Evolutionary conservation across 2,888 invertebrate genomes (phyloP).

Genomic region (Euzetes globulus): DNA sequence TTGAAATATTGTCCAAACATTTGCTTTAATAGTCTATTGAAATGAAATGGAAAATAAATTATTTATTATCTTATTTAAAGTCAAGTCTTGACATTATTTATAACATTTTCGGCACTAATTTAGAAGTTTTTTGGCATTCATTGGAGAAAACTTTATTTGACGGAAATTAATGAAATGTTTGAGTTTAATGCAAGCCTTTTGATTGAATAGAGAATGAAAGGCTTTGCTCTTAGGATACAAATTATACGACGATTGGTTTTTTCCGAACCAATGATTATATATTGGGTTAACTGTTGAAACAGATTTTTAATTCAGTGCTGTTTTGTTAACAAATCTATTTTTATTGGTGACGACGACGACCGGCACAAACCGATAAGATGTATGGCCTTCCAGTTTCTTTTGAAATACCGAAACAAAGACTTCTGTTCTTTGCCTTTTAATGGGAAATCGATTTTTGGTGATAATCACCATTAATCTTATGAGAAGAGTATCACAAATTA

Average conservation of each 20-base stretch:
- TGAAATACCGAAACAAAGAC: background rate
- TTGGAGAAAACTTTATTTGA: background rate
- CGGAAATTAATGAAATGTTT: too few relatives aligned
- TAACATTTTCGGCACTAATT: too few relatives aligned
- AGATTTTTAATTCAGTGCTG: background rate
- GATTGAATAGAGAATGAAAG: too few relatives aligned
- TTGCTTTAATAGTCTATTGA: background rate
- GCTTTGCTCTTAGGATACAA: too few relatives aligned
- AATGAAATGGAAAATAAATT: too few relatives aligned
- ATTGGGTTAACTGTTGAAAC: background rate
- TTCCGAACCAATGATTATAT: background rate
- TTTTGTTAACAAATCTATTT: background rate
- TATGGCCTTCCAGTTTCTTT: background rate
- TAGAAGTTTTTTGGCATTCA: background rate
- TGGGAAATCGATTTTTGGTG: constrained; percentile 18
- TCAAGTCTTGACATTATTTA: too few relatives aligned
- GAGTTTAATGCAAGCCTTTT: too few relatives aligned
- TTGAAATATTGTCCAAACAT: constrained; percentile 1
- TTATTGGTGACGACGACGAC: background rate
- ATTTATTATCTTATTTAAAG: too few relatives aligned
- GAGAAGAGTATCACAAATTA: constrained; percentile 7
- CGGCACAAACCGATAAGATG: constrained; percentile 19
- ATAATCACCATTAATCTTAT: constrained; percentile 14
- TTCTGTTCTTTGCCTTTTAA: background rate
- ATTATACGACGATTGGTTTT: too few relatives aligned